Base-by-base conservation (phyloP, 2,797 vertebrate genomes). In the Hapalemur alaotrensis region DNA sequence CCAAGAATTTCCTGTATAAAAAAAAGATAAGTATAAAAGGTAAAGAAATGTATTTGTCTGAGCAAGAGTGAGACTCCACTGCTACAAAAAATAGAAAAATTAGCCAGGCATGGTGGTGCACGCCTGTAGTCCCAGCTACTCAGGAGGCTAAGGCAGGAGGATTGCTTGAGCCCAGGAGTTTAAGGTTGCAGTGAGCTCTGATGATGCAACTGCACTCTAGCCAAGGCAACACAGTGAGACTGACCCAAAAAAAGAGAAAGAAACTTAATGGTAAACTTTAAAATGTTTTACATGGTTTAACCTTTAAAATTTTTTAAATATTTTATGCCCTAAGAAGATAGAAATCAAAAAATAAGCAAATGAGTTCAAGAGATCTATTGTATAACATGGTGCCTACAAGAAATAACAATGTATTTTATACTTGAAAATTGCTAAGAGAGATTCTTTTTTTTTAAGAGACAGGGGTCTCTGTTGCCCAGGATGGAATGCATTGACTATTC, bases 1-100 rank as follows among this genome's bases (percentile, higher is more conserved):
- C 99, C 99, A 9, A 99, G 99, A 57, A 99, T 99, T 93, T 99
- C 99, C 99, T 99, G 79, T 2, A 91, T 59, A 95, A 92, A 65
- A 97, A 89, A 98, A 91, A 97, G 6, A 94, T n/a, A 0, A 97
- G 0, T 8, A 38, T 80, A 35, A 93, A 69, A 83, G 17, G 1
- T 69, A 5, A 91, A 88, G 12, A 93, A 81, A 65, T 18, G 7
- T n/a, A n/a, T 65, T 65, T 65, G 63, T 65, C 63, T n/a, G 32
- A 65, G 32, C 7, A 18, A 65, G 14, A 9, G 63, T n/a, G 32
- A 65, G 63, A 65, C 17, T 32, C 63, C 15, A n/a, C 18, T 7
- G 15, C 32, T 65, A 65, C 32, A 17, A n/a, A 17, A 65, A 65
- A 65, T n/a, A 65, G 15, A n/a, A 65, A 65, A 65, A 65, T 32